Evolutionary conservation across 2,888 invertebrate species (phyloP).

Genomic region (Leistus spinibarbis): DNA sequence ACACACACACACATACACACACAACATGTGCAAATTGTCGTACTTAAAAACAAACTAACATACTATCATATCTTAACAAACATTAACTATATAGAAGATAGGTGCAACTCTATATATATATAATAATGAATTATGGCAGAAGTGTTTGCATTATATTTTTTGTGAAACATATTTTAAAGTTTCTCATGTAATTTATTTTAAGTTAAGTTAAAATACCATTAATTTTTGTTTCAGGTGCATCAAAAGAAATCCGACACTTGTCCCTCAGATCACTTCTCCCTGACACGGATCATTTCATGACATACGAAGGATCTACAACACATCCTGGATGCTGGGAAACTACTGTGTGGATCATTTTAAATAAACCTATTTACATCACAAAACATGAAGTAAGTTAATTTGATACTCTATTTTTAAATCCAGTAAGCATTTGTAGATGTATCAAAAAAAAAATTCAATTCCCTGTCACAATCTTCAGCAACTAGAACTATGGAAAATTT

Average conservation of each 20-base stretch:
- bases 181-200: too few relatives aligned
- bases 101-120: too few relatives aligned
- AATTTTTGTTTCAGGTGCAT: constrained; percentile 68
- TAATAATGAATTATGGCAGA: too few relatives aligned
- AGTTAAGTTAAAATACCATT: too few relatives aligned
- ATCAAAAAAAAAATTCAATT: too few relatives aligned
- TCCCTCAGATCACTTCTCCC: constrained; percentile 87
- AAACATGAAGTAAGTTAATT: constrained; percentile 83
- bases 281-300: constrained; percentile 92
- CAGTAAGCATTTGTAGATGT: too few relatives aligned
- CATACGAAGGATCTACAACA: constrained; percentile 97
- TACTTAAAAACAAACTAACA: not conserved
- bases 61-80: not conserved
- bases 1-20: not conserved
- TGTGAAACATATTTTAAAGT: too few relatives aligned
- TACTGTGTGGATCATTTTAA: constrained; percentile 98
- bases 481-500: too few relatives aligned
- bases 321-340: constrained; percentile 99
- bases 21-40: not conserved
- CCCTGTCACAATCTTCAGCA: too few relatives aligned
- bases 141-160: too few relatives aligned
- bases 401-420: too few relatives aligned
- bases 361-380: constrained; percentile 97
- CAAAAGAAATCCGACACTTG: constrained; percentile 81
- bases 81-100: not conserved